Conservation (phyloP, 1,140 invertebrate genomes). For the Plectrocnemia conspersa region DNA sequence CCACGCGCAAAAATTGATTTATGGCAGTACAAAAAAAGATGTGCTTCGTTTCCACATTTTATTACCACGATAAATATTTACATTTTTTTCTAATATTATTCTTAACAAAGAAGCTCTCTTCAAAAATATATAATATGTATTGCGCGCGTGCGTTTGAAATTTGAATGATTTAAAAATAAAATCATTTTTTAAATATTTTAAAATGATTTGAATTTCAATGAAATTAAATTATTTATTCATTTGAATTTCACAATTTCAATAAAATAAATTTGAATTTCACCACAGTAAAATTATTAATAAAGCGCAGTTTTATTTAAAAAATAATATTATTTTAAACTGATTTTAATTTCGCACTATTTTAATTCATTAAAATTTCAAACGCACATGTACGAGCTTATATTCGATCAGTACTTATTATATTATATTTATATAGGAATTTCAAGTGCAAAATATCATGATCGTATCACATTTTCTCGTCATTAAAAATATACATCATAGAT, state of each 20-base stretch:
- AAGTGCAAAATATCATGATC: conserved; percentile 15
- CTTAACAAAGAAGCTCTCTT: conserved; percentile 33
- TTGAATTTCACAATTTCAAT: too few relatives aligned
- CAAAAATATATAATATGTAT: conserved; percentile 29
- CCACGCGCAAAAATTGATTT: too few relatives aligned
- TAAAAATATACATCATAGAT: neutral
- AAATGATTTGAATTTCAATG: too few relatives aligned
- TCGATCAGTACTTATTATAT: conserved; percentile 24
- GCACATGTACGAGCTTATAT: conserved; percentile 14
- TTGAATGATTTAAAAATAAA: neutral
- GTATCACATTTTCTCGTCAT: conserved; percentile 12
- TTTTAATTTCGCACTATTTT: too few relatives aligned
- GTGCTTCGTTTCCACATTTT: conserved; percentile 30
- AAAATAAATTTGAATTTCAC: too few relatives aligned
- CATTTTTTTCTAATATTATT: conserved; percentile 25
- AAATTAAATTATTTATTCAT: too few relatives aligned
- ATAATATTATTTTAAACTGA: too few relatives aligned
- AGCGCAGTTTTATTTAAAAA: too few relatives aligned
- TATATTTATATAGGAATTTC: conserved; percentile 6
- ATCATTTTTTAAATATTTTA: too few relatives aligned
- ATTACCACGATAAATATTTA: conserved; percentile 35
- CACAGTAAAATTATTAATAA: too few relatives aligned
- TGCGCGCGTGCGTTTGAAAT: conserved; percentile 2
- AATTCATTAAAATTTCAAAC: neutral
- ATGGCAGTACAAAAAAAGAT: neutral